These are phyloP conservation scores for Sylvilagus bachmani DNA, from an alignment of 2,113 vertebrate species.

Conservation along the genomic window DNA sequence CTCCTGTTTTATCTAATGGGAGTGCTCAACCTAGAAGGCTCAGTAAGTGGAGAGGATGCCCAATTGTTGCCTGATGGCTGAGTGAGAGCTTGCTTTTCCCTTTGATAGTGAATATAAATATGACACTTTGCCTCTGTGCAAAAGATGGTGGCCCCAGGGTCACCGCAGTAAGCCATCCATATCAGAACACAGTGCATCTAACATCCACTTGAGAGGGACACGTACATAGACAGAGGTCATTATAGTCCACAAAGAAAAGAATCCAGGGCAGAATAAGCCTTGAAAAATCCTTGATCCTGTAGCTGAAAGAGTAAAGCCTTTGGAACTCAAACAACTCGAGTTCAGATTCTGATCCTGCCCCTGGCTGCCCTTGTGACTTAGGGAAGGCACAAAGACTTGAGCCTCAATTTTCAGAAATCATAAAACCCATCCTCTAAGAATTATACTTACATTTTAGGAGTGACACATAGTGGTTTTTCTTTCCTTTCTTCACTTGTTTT, in stretches of 20 bases:
- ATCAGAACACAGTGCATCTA: not conserved
- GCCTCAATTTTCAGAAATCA: not conserved
- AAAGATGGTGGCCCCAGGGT: not conserved
- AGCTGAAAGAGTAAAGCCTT: not conserved
- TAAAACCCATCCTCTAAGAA: not conserved
- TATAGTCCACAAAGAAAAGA: not conserved
- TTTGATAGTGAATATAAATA: not conserved
- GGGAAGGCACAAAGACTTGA: not conserved
- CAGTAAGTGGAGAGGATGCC: not conserved
- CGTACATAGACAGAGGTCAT: not conserved
- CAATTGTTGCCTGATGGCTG: not conserved
- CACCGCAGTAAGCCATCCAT: not conserved
- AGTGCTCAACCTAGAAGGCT: not conserved
- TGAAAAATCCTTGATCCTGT: not conserved
- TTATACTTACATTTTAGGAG: not conserved
- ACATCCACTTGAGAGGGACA: not conserved
- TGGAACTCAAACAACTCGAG: not conserved
- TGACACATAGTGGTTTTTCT: not conserved
- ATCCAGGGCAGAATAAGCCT: not conserved
- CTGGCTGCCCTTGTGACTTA: not conserved
- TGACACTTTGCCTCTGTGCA: not conserved
- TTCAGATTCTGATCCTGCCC: not conserved
- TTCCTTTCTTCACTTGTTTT: constrained; percentile 18
- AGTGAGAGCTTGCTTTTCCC: not conserved
- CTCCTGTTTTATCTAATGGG: not conserved